phyloP scores from a whole-genome alignment of 2,888 invertebrate species.

The Drosophila melanocephala region DNA sequence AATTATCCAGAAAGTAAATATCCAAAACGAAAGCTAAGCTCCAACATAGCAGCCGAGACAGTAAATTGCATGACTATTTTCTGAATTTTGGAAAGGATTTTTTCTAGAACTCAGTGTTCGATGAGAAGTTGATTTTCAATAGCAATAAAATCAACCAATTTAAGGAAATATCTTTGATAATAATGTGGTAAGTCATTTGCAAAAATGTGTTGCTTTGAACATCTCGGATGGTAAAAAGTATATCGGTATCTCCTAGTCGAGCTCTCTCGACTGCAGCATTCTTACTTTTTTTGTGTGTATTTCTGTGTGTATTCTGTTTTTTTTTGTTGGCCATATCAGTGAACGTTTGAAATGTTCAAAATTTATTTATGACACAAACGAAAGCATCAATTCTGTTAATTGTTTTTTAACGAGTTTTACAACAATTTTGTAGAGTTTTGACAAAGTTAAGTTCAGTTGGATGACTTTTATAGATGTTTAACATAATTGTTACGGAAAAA shows the following conservation, averaged over 20 bases:
- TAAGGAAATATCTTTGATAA: not conserved
- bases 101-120: not conserved
- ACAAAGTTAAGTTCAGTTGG: not conserved
- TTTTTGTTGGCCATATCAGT: not conserved
- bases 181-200: not conserved
- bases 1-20: not conserved
- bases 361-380: not conserved
- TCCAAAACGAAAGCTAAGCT: not conserved
- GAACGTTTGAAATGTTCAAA: not conserved
- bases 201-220: not conserved
- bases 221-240: not conserved
- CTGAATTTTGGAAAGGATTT: not conserved
- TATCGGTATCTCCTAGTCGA: not conserved
- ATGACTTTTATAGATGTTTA: not conserved
- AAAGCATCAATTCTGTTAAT: not conserved
- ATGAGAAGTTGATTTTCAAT: not conserved
- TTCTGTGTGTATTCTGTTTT: not conserved
- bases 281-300: not conserved
- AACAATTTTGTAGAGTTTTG: not conserved
- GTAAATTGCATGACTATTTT: not conserved
- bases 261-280: not conserved
- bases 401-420: not conserved
- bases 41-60: not conserved
- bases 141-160: not conserved
- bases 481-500: not conserved